A percentile compares a stretch with the other conserved stretches of the same genome.
These are phyloP conservation scores for Pristis pectinata DNA, from an alignment of 2,797 vertebrate species.

Conservation along the genomic window DNA sequence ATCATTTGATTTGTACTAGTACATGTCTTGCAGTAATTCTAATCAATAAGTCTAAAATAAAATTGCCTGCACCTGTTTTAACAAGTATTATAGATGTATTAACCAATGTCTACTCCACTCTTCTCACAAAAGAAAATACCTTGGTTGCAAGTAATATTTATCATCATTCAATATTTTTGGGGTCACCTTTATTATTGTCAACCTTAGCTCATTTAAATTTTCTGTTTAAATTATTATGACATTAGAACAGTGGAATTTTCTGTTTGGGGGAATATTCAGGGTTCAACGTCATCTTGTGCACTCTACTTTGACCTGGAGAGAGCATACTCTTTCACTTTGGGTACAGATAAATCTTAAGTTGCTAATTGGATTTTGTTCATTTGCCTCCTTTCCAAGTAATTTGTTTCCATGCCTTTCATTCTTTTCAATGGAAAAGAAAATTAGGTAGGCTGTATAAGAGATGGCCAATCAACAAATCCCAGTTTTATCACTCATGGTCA, in stretches of 20 bases:
- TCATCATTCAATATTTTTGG: background rate
- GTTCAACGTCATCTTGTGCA: background rate
- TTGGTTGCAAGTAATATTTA: background rate
- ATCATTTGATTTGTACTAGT: background rate
- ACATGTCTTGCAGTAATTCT: background rate
- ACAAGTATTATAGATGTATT: background rate
- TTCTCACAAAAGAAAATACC: background rate
- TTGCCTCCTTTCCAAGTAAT: too few species aligned
- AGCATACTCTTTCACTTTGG: too few species aligned
- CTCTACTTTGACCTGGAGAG: background rate
- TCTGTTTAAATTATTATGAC: background rate
- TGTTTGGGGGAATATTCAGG: background rate
- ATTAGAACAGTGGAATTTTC: background rate
- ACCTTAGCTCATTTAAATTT: background rate
- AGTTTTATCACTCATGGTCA: too few species aligned
- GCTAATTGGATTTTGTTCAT: too few species aligned
- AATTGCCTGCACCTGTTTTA: background rate
- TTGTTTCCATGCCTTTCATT: too few species aligned
- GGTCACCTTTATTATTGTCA: background rate
- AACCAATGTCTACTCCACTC: background rate
- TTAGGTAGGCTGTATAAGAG: too few species aligned
- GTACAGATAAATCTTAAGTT: too few species aligned
- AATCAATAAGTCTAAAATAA: background rate
- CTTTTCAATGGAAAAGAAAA: too few species aligned
- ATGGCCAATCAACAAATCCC: too few species aligned